A percentile compares a stretch with the other conserved stretches of the same genome.
phyloP scores from a whole-genome alignment of 2,797 vertebrate species.

The Gastrophryne carolinensis region DNA sequence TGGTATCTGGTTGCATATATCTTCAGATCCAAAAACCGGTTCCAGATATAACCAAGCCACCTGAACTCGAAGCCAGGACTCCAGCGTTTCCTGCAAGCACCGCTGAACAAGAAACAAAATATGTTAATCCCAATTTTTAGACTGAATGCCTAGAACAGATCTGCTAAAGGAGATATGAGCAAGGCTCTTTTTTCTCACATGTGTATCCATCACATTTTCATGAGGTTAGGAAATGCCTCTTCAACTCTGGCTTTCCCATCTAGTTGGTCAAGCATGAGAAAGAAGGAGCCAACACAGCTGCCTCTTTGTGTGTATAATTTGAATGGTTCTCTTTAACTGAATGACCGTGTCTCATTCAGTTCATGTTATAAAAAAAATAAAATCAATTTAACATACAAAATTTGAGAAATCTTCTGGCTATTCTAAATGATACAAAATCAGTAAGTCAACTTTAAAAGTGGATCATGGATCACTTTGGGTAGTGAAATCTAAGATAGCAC shows the following conservation, averaged over 20 bases:
- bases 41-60: slow-evolving; percentile 52
- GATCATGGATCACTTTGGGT: slow-evolving; percentile 65
- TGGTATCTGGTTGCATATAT: slow-evolving; percentile 47
- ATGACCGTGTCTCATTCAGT: slow-evolving; percentile 52
- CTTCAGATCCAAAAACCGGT: slow-evolving; percentile 45
- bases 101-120: not conserved
- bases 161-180: not conserved
- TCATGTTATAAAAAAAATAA: slow-evolving; percentile 60
- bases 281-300: slow-evolving; percentile 56
- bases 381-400: slow-evolving; percentile 61
- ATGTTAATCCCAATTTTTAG: not conserved
- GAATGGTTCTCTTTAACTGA: slow-evolving; percentile 52
- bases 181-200: slow-evolving; percentile 1
- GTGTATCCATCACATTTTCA: slow-evolving; percentile 34
- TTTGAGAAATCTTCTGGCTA: slow-evolving; percentile 47
- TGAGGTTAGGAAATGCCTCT: slow-evolving; percentile 54
- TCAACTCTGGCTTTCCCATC: slow-evolving; percentile 58
- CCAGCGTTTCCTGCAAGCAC: slow-evolving; percentile 42
- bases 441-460: no score
- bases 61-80: slow-evolving; percentile 53
- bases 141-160: slow-evolving; percentile 6
- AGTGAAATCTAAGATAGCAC: slow-evolving; percentile 62
- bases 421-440: slow-evolving; percentile 51
- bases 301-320: slow-evolving; percentile 58
- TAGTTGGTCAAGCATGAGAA: slow-evolving; percentile 53